phyloP scores from a whole-genome alignment of 1,140 invertebrate species.

The Pteromalus puparum region DNA sequence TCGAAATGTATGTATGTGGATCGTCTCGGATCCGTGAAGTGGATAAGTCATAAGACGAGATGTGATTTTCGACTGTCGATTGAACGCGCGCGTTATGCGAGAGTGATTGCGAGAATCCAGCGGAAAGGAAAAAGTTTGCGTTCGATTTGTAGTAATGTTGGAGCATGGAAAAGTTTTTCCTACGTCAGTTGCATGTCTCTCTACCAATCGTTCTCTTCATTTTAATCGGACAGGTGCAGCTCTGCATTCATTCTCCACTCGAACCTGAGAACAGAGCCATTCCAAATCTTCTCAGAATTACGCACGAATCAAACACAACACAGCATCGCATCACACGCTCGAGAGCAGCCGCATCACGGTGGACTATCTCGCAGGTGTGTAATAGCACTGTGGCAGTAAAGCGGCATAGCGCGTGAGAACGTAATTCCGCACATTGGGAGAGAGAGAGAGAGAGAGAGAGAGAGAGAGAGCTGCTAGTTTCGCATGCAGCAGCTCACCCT shows the following conservation, averaged over 20 bases:
- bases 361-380: background rate
- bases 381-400: background rate
- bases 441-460: slow-evolving; percentile 59
- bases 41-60: slow-evolving; percentile 32
- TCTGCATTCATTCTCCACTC: no score
- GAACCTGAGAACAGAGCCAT: no score
- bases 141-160: no score
- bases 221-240: no score
- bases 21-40: slow-evolving; percentile 1
- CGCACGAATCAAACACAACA: background rate
- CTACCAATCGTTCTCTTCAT: no score
- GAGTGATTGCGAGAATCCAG: background rate
- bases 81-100: slow-evolving; percentile 41
- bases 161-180: no score
- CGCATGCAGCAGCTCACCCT: slow-evolving; percentile 63
- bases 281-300: no score
- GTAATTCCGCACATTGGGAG: slow-evolving; percentile 62
- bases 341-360: background rate
- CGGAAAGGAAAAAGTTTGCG: background rate
- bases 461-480: slow-evolving; percentile 60
- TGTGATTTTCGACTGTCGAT: slow-evolving; percentile 47
- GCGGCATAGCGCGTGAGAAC: slow-evolving; percentile 50
- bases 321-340: background rate
- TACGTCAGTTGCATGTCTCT: no score
- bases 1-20: background rate